Evolutionary conservation across 2,797 vertebrate species (phyloP), one percentile per base, ranked within the genome.

Genomic region (Perdix hodgsoniae): DNA sequence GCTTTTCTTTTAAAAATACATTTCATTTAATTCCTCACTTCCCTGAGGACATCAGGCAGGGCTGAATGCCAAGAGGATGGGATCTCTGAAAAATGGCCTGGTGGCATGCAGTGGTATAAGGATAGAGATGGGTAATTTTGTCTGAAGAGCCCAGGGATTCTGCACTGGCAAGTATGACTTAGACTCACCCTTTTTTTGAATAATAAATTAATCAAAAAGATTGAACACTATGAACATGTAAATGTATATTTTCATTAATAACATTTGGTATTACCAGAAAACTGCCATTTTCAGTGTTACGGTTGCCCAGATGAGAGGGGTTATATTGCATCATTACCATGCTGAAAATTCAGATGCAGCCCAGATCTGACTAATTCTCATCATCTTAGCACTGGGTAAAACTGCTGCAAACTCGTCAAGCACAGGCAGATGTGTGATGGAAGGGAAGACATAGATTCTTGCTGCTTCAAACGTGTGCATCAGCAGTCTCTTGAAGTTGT

Each of bases 11-110:
- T 84, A 72, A 96, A 95, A 92, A 95, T 78, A 72, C 54, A 44
- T 91, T 83, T 44, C 4, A 29, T 96, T 96, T 97, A 96, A 96
- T 93, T 96, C 70, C 50, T 94, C 59, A 31, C 74, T 72, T 83
- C 93, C 83, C 79, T 52, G 23, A 83, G 63, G 93, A 94, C 57
- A 79, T 72, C n/a, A 63, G 24, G 67, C 80, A 91, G 76, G 57
- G 76, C 40, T 37, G 50, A 91, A 73, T 67, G 71, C 64, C 60
- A 60, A 88, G 50, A 73, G 9, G 35, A 71, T 35, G 8, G 54
- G 7, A 29, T 81, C 14, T 91, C 45, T 73, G 44, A 79, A 83
- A 83, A 70, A 57, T 64, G 42, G 17, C 27, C 60, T 56, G 33
- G 13, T 65, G 57, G 37, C 33, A 26, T 44, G 35, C 1, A 2